Evolutionary conservation across 2,797 vertebrate genomes (phyloP), one percentile per base, ranked within the genome.

Genomic region (Myotis myotis): DNA sequence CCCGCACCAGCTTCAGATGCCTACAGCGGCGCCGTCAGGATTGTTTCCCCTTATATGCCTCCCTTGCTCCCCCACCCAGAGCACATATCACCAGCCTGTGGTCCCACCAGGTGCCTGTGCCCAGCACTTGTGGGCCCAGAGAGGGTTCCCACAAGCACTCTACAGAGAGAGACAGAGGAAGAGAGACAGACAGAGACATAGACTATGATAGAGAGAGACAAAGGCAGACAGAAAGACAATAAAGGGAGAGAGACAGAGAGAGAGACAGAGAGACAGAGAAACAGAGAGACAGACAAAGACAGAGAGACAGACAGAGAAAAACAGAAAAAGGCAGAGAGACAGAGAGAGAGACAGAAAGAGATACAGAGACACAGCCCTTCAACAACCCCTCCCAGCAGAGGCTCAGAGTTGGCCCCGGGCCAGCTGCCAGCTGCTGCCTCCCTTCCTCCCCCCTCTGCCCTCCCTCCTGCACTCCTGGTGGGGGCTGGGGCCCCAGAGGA

Each of bases 401-500:
- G 1, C 92, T 19, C 83, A 4, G 71, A 64, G 71, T 95, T 98
- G 98, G 97, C 98, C 0, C 3, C 0, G 57, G 95, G 97, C 97
- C 98, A 97, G 89, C 94, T 38, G 83, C 97, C 98, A 98, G 98
- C 98, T 98, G 98, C 98, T 8, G 75, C 86, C 96, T 94, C 75
- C 74, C 44, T 17, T 57, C 71, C 68, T 25, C 22, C 49, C 22
- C 44, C 6, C 28, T 15, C 15, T 33, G 25, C 88, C n/a, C 30
- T 47, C 47, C 72, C 55, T 64, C 66, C 44, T 3, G 2, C 36
- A 3, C 0, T 83, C n/a, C 0, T 2, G 19, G 92, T 62, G 90
- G 93, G 89, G 75, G 87, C n/a, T 84, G 66, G 90, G 94, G 64
- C 15, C n/a, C 11, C 16, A 20, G 51, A 82, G 30, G 33, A 84